Conservation (phyloP, 2,113 vertebrate species). For the Ciconia stormi region DNA sequence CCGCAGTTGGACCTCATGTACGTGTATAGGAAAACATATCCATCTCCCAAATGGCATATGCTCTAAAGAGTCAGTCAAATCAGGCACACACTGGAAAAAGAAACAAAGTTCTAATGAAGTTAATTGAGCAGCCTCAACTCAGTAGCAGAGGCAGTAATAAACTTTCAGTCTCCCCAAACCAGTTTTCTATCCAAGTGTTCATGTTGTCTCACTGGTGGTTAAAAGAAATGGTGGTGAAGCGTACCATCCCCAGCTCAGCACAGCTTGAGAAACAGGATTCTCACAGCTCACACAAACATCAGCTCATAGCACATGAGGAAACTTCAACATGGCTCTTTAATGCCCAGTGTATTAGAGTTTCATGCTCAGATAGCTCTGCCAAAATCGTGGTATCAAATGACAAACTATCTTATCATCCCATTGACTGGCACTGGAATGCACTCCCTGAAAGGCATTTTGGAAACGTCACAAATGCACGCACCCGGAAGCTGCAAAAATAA, state of each 20-base stretch:
- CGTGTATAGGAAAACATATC: background rate
- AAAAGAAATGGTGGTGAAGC: background rate
- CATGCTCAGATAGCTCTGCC: background rate
- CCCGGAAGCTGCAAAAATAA: background rate
- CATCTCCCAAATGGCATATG: background rate
- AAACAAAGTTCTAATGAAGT: background rate
- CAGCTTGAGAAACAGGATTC: background rate
- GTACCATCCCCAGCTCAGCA: background rate
- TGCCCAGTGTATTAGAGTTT: background rate
- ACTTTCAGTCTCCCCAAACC: background rate
- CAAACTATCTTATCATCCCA: background rate
- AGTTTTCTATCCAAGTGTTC: background rate
- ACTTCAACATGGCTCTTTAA: background rate
- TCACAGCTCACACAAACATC: background rate
- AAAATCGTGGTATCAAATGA: background rate
- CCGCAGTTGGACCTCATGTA: accelerated
- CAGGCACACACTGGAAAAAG: background rate
- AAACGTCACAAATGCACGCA: background rate
- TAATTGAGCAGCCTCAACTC: background rate
- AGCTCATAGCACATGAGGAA: background rate
- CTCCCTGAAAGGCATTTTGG: background rate
- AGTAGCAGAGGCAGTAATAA: background rate
- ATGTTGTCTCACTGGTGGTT: background rate
- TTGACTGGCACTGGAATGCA: background rate
- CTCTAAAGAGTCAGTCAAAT: background rate